Evolutionary conservation across 2,113 vertebrate genomes (phyloP), one percentile per base, ranked within the genome.

Genomic region (Oxyura jamaicensis): DNA sequence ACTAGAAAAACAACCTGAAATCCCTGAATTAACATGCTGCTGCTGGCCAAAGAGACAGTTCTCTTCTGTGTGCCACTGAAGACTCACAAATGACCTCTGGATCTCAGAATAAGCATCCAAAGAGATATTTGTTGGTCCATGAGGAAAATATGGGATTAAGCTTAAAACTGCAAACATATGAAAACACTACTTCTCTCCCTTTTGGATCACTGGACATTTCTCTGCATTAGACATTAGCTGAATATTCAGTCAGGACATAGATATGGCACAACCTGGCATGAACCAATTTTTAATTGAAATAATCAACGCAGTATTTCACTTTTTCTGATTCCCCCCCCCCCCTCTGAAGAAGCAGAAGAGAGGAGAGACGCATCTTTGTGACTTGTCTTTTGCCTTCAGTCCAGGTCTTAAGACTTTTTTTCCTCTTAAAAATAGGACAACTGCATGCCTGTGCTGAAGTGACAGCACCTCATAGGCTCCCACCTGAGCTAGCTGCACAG

Each of bases 141-240:
- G 3, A 92, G 44, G 60, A 78, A 95, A 82, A 81, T 11, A 67
- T 0, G 13, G 25, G 12, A 41, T 35, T 53, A 36, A 78, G 26
- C 29, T 46, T 31, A 53, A 79, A 14, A n/a, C 28, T 53, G 0
- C 12, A 68, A 0, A 0, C 39, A 72, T 5, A 11, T 6, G 11
- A 86, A 90, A 21, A 84, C 28, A 65, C 11, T 48, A 14, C 7
- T 56, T 62, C 41, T 78, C 26, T 89, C 26, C 11, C 35, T 91
- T 73, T 28, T 66, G 31, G 15, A 28, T 59, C 65, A 84, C 48
- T 28, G 23, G 44, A 75, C 13, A 39, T 39, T 76, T 75, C 52
- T 33, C n/a, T 66, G n/a, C 22, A 42, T 52, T 56, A 65, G 39
- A 18, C 23, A 22, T 72, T 31, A 72, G 16, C 73, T 84, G 90